Base-by-base conservation (phyloP, 64 coral and sea anemone species). In the Actinia equina region DNA sequence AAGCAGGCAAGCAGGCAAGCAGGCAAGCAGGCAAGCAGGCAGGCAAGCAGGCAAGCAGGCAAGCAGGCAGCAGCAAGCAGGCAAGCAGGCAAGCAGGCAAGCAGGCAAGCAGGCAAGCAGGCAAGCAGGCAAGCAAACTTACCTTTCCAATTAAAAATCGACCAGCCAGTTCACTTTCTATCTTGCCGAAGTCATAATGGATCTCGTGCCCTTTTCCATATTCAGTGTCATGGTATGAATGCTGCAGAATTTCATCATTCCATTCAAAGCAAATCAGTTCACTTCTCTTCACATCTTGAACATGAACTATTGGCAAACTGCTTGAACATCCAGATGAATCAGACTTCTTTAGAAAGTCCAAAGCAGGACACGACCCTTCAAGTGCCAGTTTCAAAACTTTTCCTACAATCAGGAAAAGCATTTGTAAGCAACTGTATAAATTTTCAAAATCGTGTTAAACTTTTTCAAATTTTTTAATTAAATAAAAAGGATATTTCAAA, bases 121-220 rank as follows among this genome's bases (percentile, higher is more conserved):
- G 55, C 2, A 57, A 2, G 0, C 55, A 57, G 55, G 55, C 7
- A 57, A 2, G 55, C 22, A 71, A 27, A 80, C 78, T 20, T 0
- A 55, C 88, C 69, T 96, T 96, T 78, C 91, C 91, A 41, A 96
- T 41, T 79, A 90, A 17, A 25, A 90, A 89, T 42, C 84, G 61
- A 27, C 85, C 87, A 20, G 91, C 87, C 22, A 96, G 67, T 55
- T 90, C 87, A 81, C 70, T 89, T 83, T 95, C 94, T 17, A 95
- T 95, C 55, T 89, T 92, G 57, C 69, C 94, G 71, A 92, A 90
- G 79, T 92, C 88, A 83, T 96, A 96, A 15, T 83, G 17, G 37
- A 96, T 88, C 44, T 90, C 88, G 65, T 89, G 71, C n/a, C 94
- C 94, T 10, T 88, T 82, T 1, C 94, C 94, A 61, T 96, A 96